Evolutionary conservation across 2,888 invertebrate species (phyloP).

Genomic region (Drosophila quinaria): DNA sequence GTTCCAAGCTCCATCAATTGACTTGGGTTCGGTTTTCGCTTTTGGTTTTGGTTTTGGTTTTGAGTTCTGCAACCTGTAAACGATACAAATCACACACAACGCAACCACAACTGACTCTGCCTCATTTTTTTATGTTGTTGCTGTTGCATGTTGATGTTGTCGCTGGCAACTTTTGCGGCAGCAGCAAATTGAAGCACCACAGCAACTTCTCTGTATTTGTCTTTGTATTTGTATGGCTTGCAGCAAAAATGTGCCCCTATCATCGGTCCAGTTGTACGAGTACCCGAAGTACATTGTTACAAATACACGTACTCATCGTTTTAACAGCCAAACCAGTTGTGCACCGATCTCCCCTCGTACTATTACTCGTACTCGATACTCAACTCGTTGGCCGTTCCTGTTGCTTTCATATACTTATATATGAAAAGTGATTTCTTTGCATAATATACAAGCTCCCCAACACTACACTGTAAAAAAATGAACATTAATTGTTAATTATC

Average conservation of each 20-base stretch:
- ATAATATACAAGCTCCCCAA: slow-evolving; percentile 57
- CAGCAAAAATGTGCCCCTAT: slow-evolving; percentile 78
- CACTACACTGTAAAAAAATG: slow-evolving; percentile 46
- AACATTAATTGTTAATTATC: background rate
- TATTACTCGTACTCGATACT: slow-evolving; percentile 7
- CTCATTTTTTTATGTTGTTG: slow-evolving; percentile 7
- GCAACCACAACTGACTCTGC: slow-evolving; percentile 48
- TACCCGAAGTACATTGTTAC: slow-evolving; percentile 32
- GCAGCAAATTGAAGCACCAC: slow-evolving; percentile 77
- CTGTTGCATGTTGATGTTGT: slow-evolving; percentile 54
- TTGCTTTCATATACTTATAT: slow-evolving; percentile 67
- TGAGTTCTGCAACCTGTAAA: slow-evolving; percentile 63
- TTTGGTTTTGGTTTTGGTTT: slow-evolving; percentile 3
- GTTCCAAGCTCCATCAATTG: slow-evolving; percentile 24
- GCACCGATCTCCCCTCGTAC: slow-evolving; percentile 9
- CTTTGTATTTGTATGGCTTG: slow-evolving; percentile 79
- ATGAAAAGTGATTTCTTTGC: slow-evolving; percentile 82
- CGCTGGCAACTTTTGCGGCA: slow-evolving; percentile 67
- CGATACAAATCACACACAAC: slow-evolving; percentile 75
- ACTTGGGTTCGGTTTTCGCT: slow-evolving; percentile 17
- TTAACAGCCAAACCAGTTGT: slow-evolving; percentile 53
- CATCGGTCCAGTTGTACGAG: slow-evolving; percentile 45
- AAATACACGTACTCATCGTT: slow-evolving; percentile 21
- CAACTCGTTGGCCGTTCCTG: slow-evolving; percentile 34
- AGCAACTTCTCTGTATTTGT: slow-evolving; percentile 55